These are phyloP conservation scores for Cromileptes altivelis DNA, from an alignment of 2,113 vertebrate species.

Conservation along the genomic window DNA sequence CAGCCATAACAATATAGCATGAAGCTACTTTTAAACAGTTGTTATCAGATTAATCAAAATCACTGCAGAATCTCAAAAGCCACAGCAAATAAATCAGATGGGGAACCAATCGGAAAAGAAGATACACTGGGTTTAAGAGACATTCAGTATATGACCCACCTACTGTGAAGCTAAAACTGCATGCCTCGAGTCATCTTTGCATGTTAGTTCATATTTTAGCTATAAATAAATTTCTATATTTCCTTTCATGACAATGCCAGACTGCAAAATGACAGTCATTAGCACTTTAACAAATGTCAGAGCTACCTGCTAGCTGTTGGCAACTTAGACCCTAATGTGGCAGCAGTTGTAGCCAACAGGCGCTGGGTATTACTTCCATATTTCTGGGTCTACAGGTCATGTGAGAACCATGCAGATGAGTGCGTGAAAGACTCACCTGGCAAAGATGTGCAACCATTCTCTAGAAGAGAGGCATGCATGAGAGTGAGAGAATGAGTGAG, in stretches of 20 bases:
- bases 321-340: constrained; percentile 13
- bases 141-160: constrained; percentile 17
- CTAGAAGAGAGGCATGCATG: constrained; percentile 97
- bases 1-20: neutral
- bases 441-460: constrained; percentile 99
- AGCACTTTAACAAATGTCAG: neutral
- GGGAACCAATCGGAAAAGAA: constrained; percentile 28
- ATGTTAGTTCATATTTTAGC: neutral
- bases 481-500: constrained; percentile 94
- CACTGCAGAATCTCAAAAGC: constrained; percentile 6
- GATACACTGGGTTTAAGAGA: neutral
- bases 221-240: neutral
- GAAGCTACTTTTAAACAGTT: neutral
- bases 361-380: constrained; percentile 22
- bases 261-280: neutral
- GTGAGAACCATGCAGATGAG: constrained; percentile 87
- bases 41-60: constrained; percentile 6
- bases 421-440: constrained; percentile 94
- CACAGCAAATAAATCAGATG: constrained; percentile 41
- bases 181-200: constrained; percentile 1
- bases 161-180: constrained; percentile 60
- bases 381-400: constrained; percentile 18
- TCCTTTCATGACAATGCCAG: constrained; percentile 2
- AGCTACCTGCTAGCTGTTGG: too few species aligned
- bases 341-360: constrained; percentile 65